phyloP scores from a whole-genome alignment of 2,888 invertebrate species.

The Ctena decussata region DNA sequence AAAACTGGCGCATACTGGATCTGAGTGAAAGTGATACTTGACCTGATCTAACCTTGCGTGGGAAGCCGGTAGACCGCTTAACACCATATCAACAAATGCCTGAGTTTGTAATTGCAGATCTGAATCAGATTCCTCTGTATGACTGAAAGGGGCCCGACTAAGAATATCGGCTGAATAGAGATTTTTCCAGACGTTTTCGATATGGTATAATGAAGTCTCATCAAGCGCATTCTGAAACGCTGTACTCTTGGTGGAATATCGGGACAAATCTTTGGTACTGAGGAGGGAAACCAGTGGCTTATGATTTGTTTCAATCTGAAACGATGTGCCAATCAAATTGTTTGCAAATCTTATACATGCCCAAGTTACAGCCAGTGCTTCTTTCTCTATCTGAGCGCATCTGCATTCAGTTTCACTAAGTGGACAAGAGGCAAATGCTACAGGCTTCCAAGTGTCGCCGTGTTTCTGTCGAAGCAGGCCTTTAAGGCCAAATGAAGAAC shows the following conservation, averaged over 20 bases:
- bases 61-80: slow-evolving; percentile 36
- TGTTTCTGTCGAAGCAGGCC: background rate
- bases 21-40: too few relatives aligned
- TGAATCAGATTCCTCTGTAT: slow-evolving; percentile 11
- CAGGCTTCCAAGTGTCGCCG: background rate
- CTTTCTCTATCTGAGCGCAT: background rate
- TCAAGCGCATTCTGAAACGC: slow-evolving; percentile 25
- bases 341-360: slow-evolving; percentile 26
- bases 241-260: slow-evolving; percentile 26
- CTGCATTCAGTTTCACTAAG: background rate
- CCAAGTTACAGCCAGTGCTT: slow-evolving; percentile 21
- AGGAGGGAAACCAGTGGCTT: slow-evolving; percentile 26
- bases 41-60: background rate
- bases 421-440: background rate
- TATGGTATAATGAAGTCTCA: slow-evolving; percentile 30
- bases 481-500: background rate
- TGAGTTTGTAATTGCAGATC: slow-evolving; percentile 30
- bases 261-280: slow-evolving; percentile 13
- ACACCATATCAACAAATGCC: slow-evolving; percentile 39
- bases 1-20: too few relatives aligned
- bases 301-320: slow-evolving; percentile 1
- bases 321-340: slow-evolving; percentile 10
- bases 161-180: slow-evolving; percentile 47
- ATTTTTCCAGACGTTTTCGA: background rate
- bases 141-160: slow-evolving; percentile 38